Conservation (phyloP, 2,797 vertebrate species). For the Momotus momota region DNA sequence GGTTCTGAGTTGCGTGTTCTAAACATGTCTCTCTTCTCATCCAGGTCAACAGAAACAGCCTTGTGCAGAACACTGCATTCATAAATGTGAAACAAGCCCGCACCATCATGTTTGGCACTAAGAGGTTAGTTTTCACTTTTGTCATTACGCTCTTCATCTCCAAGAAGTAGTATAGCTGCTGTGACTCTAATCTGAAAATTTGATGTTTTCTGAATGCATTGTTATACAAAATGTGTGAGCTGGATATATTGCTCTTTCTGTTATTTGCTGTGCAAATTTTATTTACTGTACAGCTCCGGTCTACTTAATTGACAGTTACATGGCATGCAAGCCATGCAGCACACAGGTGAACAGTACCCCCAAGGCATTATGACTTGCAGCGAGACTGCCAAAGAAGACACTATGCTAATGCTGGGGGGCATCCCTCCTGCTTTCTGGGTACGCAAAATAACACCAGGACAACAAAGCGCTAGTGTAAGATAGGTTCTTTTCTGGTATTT, state of each 20-base stretch:
- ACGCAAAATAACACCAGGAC: not conserved
- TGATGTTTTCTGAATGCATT: not conserved
- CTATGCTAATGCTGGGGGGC: not conserved
- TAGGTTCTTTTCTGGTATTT: not conserved
- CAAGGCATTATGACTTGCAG: not conserved
- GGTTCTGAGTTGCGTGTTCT: not conserved
- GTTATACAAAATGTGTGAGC: not conserved
- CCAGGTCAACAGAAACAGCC: constrained; percentile 50
- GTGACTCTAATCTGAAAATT: not conserved
- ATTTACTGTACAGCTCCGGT: not conserved
- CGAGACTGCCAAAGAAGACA: not conserved
- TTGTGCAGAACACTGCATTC: constrained; percentile 1
- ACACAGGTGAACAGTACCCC: not conserved
- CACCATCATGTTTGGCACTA: constrained; percentile 76
- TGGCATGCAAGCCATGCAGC: not conserved
- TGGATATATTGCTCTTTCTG: not conserved
- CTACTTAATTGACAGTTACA: not conserved
- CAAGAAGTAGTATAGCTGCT: not conserved
- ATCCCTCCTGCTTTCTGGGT: not conserved
- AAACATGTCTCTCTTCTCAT: constrained; percentile 30
- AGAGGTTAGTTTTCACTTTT: constrained; percentile 72
- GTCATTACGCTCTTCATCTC: not conserved
- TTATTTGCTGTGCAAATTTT: not conserved
- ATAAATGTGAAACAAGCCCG: constrained; percentile 48
- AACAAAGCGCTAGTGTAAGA: not conserved